phyloP scores from a whole-genome alignment of 2,888 invertebrate species.

The Cryptocephalus moraei region DNA sequence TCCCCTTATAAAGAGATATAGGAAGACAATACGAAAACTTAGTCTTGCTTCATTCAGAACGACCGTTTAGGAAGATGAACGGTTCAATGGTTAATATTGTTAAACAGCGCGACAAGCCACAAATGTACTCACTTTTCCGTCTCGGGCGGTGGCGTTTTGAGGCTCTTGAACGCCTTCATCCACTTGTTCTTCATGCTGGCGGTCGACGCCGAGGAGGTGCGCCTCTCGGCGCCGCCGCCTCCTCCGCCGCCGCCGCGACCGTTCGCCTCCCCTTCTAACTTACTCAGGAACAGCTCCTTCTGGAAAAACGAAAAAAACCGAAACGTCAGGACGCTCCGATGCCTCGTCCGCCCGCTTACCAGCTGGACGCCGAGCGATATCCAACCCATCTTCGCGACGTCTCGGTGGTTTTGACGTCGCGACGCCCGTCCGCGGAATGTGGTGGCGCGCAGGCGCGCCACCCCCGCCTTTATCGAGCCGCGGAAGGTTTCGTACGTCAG shows the following conservation, averaged over 20 bases:
- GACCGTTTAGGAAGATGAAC: too few species aligned
- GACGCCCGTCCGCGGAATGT: too few species aligned
- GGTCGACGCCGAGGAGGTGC: slow-evolving; percentile 75
- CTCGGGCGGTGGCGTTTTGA: slow-evolving; percentile 63
- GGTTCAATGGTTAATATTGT: too few species aligned
- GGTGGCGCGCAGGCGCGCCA: too few species aligned
- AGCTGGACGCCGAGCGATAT: slow-evolving; percentile 45
- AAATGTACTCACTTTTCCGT: slow-evolving; percentile 58
- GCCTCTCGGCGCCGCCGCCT: slow-evolving; percentile 58
- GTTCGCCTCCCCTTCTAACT: slow-evolving; percentile 54
- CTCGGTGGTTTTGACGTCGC: neutral
- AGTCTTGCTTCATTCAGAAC: too few species aligned
- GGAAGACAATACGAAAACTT: too few species aligned
- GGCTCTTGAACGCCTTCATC: slow-evolving; percentile 92
- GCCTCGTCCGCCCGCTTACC: slow-evolving; percentile 37
- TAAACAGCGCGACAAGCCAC: too few species aligned
- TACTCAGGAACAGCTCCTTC: slow-evolving; percentile 77
- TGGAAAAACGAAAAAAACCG: slow-evolving; percentile 37
- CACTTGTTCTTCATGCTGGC: slow-evolving; percentile 94
- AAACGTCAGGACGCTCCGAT: neutral
- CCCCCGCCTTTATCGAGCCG: too few species aligned
- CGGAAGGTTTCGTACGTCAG: too few species aligned
- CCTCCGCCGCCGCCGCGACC: slow-evolving; percentile 42
- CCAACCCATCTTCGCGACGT: slow-evolving; percentile 43
- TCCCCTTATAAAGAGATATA: too few species aligned